Evolutionary conservation across 2,113 vertebrate genomes (phyloP), one percentile per base, ranked within the genome.

Genomic region (Erpornis zantholeuca): DNA sequence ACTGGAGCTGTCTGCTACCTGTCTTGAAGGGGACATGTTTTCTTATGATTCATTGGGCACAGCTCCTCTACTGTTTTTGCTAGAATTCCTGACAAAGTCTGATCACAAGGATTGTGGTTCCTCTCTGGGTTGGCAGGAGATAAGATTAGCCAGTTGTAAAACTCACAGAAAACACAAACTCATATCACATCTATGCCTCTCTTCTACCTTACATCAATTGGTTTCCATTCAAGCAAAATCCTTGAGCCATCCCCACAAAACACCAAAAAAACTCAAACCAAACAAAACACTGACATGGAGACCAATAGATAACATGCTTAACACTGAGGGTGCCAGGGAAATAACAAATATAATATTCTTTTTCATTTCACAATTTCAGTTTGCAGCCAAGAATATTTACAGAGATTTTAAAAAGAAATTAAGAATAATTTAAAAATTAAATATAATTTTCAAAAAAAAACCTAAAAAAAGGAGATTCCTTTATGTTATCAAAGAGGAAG

Each of bases 401-500:
- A 50, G 27, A 75, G 6, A 4, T 40, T 36, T 53, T 78, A 2
- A 5, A 28, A 21, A 82, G 14, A 59, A 73, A 38, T 11, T 3
- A 66, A 42, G 12, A 84, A 29, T 19, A 82, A 78, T 36, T 35
- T 3, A 27, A 44, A 93, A 60, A 31, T 16, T 7, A 38, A 2
- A 24, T 54, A 31, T 2, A 0, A 35, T 77, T 68, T 81, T 64
- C 17, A 38, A 19, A 71, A 86, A 73, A 76, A 66, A 4, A n/a
- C n/a, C 2, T 4, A 2, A 44, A 60, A 35, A 61, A 64, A 40
- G 4, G 4, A 2, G 3, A 40, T 63, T 17, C 5, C 0, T 28
- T 61, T 31, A 25, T 40, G 44, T 33, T 59, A 83, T 10, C 8
- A 31, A 75, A 68, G 5, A 63, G 4, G 9, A 63, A 70, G 15